These are phyloP conservation scores for Bombycilla garrulus DNA, from an alignment of 2,113 vertebrate genomes.

Conservation along the genomic window DNA sequence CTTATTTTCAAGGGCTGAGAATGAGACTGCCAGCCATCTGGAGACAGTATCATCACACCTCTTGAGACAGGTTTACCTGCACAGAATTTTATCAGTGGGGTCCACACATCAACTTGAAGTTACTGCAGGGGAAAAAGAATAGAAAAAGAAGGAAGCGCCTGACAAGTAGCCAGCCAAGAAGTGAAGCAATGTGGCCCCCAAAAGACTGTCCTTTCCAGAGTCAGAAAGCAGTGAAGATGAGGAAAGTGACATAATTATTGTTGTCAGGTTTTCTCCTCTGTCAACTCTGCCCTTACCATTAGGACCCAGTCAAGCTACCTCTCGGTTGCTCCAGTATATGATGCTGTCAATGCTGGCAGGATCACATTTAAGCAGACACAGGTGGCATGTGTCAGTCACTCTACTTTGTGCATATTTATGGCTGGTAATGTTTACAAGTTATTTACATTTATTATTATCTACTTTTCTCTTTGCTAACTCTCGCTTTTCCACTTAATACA, in stretches of 20 bases:
- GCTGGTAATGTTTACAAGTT: fast-evolving
- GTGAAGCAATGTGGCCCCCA: fast-evolving
- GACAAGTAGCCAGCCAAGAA: neutral
- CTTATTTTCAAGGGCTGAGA: neutral
- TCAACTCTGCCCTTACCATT: neutral
- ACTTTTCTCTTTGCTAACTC: neutral
- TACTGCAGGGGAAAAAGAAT: neutral
- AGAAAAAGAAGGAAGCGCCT: neutral
- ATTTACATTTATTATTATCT: neutral
- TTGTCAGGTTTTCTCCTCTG: neutral
- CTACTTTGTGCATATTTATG: neutral
- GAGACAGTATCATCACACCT: neutral
- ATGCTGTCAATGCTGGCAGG: neutral
- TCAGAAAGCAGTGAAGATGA: neutral
- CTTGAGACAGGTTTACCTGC: neutral
- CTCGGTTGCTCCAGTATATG: neutral
- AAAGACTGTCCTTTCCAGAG: neutral
- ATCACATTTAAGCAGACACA: neutral
- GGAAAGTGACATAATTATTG: neutral
- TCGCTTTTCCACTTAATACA: neutral
- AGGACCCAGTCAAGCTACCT: neutral
- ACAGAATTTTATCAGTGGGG: neutral
- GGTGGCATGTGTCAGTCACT: neutral
- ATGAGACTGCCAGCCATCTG: neutral
- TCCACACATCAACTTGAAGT: neutral